A percentile compares a stretch with the other conserved stretches of the same genome.
Evolutionary conservation across 2,888 invertebrate genomes (phyloP).

Genomic region (Zygogramma bicolorata): DNA sequence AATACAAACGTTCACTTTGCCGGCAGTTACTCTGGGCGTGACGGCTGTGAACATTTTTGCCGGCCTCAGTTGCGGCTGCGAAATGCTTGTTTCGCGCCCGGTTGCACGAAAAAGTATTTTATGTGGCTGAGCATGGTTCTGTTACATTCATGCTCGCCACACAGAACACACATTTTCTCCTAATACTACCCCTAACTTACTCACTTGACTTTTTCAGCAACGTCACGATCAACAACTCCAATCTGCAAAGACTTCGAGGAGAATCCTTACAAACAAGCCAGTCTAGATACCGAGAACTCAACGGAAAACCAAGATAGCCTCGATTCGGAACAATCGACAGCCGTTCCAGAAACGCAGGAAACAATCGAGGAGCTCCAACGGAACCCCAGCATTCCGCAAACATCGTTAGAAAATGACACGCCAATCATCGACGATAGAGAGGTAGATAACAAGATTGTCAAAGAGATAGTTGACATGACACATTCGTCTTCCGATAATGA

Average conservation of each 20-base stretch:
- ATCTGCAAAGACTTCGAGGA: not conserved
- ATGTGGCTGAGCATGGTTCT: not conserved
- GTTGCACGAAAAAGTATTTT: no score
- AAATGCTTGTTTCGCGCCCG: no score
- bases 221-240: not conserved
- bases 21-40: no score
- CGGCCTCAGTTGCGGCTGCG: no score
- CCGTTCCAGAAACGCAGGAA: not conserved
- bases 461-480: conserved; percentile 27
- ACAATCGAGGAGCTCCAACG: not conserved
- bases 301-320: not conserved
- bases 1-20: no score
- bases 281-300: not conserved
- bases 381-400: not conserved
- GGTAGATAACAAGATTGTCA: conserved; percentile 23
- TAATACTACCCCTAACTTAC: not conserved
- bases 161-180: not conserved
- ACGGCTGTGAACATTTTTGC: no score
- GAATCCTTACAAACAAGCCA: not conserved
- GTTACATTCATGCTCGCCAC: not conserved
- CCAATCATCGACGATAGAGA: not conserved
- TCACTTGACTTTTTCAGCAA: not conserved
- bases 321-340: not conserved
- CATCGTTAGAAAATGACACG: not conserved
- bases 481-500: conserved; percentile 35